These are phyloP conservation scores for Caenorhabditis becei DNA, from an alignment of 2,888 invertebrate genomes.

Conservation along the genomic window DNA sequence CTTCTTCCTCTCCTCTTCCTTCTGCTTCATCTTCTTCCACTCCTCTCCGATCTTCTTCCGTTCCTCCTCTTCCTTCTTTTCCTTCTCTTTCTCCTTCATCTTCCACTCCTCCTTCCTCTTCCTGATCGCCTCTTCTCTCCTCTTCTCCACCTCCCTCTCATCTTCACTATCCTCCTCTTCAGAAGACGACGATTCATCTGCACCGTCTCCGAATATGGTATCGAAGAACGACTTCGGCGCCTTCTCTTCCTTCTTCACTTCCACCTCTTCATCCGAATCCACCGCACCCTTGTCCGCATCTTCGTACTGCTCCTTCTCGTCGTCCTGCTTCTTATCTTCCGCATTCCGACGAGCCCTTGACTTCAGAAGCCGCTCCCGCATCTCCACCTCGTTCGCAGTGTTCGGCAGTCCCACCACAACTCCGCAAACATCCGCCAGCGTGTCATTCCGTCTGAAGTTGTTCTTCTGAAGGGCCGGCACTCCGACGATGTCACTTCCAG, in stretches of 20 bases:
- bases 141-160: slow-evolving; percentile 38
- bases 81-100: slow-evolving; percentile 25
- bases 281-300: slow-evolving; percentile 28
- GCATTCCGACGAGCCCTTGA: slow-evolving; percentile 26
- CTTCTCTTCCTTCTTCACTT: slow-evolving; percentile 36
- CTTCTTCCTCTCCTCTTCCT: not conserved
- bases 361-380: slow-evolving; percentile 42
- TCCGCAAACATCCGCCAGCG: slow-evolving; percentile 58
- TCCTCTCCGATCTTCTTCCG: slow-evolving; percentile 24
- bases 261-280: slow-evolving; percentile 41
- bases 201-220: slow-evolving; percentile 59
- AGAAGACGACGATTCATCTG: slow-evolving; percentile 8
- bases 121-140: slow-evolving; percentile 22
- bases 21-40: not conserved
- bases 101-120: slow-evolving; percentile 23
- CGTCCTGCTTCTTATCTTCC: slow-evolving; percentile 18
- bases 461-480: slow-evolving; percentile 67
- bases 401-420: slow-evolving; percentile 65
- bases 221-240: slow-evolving; percentile 68
- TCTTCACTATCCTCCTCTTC: slow-evolving; percentile 58
- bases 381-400: slow-evolving; percentile 66
- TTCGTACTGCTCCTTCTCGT: slow-evolving; percentile 22
- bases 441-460: slow-evolving; percentile 30
- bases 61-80: slow-evolving; percentile 34
- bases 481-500: slow-evolving; percentile 83